Conservation (phyloP, 2,888 invertebrate species). For the Tenthredo distinguenda region DNA sequence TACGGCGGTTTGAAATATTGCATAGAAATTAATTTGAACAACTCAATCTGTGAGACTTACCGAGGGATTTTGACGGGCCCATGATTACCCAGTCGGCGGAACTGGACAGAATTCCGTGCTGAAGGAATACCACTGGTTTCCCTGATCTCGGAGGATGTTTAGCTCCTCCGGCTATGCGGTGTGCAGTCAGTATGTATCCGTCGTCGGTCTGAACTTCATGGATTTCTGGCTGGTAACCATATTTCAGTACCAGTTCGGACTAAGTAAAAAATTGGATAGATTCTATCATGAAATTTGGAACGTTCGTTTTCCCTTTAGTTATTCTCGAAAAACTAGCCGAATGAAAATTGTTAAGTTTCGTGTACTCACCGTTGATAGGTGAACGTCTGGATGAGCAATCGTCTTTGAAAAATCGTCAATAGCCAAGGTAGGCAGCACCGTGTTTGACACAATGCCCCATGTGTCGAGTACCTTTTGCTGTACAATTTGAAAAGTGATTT, state of each 20-base stretch:
- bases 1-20: neutral
- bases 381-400: slow-evolving; percentile 70
- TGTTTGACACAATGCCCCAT: slow-evolving; percentile 66
- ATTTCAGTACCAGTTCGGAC: slow-evolving; percentile 68
- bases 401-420: slow-evolving; percentile 69
- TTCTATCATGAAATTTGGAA: neutral
- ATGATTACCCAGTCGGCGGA: slow-evolving; percentile 68
- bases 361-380: slow-evolving; percentile 65
- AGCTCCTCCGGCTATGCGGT: slow-evolving; percentile 65
- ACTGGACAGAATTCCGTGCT: slow-evolving; percentile 70
- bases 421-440: slow-evolving; percentile 65
- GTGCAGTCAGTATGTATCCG: slow-evolving; percentile 68
- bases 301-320: slow-evolving; percentile 10
- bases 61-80: slow-evolving; percentile 68
- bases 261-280: slow-evolving; percentile 51
- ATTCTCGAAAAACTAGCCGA: neutral
- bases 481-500: neutral
- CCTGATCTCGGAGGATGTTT: slow-evolving; percentile 57
- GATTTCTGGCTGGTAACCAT: slow-evolving; percentile 66
- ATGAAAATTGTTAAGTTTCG: neutral
- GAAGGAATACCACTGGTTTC: slow-evolving; percentile 68
- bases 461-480: slow-evolving; percentile 66
- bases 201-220: slow-evolving; percentile 67
- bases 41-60: slow-evolving; percentile 57
- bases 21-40: neutral